Base-by-base conservation (phyloP, 1,140 invertebrate species). In the Apis dorsata region DNA sequence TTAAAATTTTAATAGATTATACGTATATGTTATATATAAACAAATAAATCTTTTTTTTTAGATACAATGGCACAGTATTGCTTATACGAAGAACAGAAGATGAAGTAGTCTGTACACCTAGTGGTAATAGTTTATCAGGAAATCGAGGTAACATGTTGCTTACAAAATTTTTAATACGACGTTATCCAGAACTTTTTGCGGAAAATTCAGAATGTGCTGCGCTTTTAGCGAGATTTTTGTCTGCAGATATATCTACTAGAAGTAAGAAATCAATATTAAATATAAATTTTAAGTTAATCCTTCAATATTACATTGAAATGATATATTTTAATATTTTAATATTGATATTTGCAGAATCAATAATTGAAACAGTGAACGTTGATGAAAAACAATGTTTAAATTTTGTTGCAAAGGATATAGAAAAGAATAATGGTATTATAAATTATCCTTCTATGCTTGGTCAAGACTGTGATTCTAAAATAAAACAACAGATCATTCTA, bases 81-180 rank as follows among this genome's bases (percentile, higher is more conserved):
- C 90, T 99, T 13, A 96, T 99, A 68, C 95, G 99, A 81, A 94
- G 99, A 87, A 97, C 96, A 15, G 96, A 97, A 77, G 99, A 99
- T 94, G 99, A 99, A 95, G 97, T 99, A 76, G 98, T 99, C 86
- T 96, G 96, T 86, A 95, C 93, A 24, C 96, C 88, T 92, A 94
- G 94, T 21, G 53, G 12, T 94, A 94, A 94, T 91, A 95, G 95
- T 81, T 92, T 99, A n/a, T 92, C 95, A 1, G 96, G 97, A 10
- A 99, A 99, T 93, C 95, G 98, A 86, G 98, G 97, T 68, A 99
- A 99, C 93, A 92, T 96, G 91, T 94, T 99, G 17, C 92, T 99
- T 15, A 91, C 96, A 15, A 96, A 96, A 89, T 89, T 99, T 53
- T 90, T 99, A 8, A 94, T 94, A 70, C 94, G 95, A 86, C 95